Evolutionary conservation across 2,888 invertebrate species (phyloP), one percentile per base, ranked within the genome.

Genomic region (Drosophila meridiana): DNA sequence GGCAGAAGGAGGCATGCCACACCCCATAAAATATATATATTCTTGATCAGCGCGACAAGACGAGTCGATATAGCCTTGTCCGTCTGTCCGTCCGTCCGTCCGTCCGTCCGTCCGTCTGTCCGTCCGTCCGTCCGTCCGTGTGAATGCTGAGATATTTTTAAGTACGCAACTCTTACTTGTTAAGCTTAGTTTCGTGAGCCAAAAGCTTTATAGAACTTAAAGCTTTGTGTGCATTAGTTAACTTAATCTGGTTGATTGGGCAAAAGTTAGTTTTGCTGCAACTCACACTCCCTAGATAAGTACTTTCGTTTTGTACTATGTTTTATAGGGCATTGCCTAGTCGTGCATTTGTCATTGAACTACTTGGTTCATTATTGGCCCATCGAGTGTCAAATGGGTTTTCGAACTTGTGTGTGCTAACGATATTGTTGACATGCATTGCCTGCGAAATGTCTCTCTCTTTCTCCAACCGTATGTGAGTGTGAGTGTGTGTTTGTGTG

Each of bases 381-480:
- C 56, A 64, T 64, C 63, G 73, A 87, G 73, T 87, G 78, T 82
- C 73, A 83, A 87, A 84, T 85, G 80, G 71, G 82, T 75, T 78
- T 85, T 69, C 72, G 58, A 87, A 83, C 69, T 80, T 74, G 69
- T 74, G 67, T 74, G 68, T 68, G 69, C 56, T 75, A 82, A 83
- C 82, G 71, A 80, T 77, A 66, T 65, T 69, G 83, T 61, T 76
- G 79, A 79, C 79, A 66, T 63, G 71, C 69, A 53, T 69, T 67
- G 40, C 50, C n/a, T 43, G 56, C 8, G 28, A 42, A 34, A 34
- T 26, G 32, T 43, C 11, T 20, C 50, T 9, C 14, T 30, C 48
- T 4, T 14, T 14, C 14, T 8, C 20, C 20, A 20, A 20, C 20
- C 20, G 20, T 20, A 20, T 20, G 20, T 20, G 20, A 20, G 20